Evolutionary conservation across 2,797 vertebrate species (phyloP), one percentile per base, ranked within the genome.

Genomic region (Acomys russatus): DNA sequence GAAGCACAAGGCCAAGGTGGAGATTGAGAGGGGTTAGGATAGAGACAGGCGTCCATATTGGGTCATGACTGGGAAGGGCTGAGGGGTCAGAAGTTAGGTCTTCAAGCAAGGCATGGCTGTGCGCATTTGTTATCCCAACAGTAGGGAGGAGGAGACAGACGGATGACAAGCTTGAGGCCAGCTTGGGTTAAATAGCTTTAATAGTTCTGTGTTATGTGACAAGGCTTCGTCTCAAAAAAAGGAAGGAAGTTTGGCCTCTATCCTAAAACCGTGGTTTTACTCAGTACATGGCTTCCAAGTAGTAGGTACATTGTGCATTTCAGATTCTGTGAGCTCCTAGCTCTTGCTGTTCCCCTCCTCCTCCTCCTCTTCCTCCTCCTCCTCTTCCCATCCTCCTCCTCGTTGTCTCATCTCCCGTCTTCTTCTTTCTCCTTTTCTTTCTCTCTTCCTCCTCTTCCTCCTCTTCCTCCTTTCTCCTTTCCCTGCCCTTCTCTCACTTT

Each of bases 21-120:
- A 95, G 54, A 78, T 83, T 18, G 49, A 87, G 76, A 83, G 87
- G 22, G 23, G 25, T 91, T 71, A 56, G 64, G 51, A 38, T 66
- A 78, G 61, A 73, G 20, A 38, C 12, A 86, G 38, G 74, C 61
- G 56, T 73, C 17, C 23, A 49, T 20, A 6, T 28, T 54, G 92
- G 6, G 63, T 61, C 30, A 64, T 80, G 35, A 71, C 35, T 8
- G 59, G 64, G 20, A 23, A 88, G 28, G 49, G 14, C 20, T 44
- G 70, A 22, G 1, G 56, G 38, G 22, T 68, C 28, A 88, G 33
- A 95, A 77, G 44, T 59, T 79, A 44, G 35, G n/a, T 70, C 78
- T 83, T 88, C 74, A 84, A 91, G 20, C 15, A 77, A 25, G 79
- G 85, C 20, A 23, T 63, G 28, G 9, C 15, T 2, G 35, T 49